Conservation (phyloP, 1,140 invertebrate species). For the Bombus terrestris region DNA sequence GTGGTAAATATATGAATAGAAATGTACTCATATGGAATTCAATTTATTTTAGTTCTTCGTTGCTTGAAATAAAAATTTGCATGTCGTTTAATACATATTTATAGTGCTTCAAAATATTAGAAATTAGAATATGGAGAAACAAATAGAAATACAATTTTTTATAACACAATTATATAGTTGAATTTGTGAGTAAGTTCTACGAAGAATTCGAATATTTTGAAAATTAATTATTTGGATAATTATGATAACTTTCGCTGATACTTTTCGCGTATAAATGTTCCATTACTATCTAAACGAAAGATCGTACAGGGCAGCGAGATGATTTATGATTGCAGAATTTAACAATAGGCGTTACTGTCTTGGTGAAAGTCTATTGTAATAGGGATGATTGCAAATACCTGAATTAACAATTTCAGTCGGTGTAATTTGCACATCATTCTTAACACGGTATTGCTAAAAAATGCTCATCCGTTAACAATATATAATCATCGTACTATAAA, state of each 20-base stretch:
- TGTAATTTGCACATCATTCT: background rate
- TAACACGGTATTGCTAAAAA: background rate
- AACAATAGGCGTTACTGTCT: conserved; percentile 2
- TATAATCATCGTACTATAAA: background rate
- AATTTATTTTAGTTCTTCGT: too few relatives aligned
- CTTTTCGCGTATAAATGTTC: background rate
- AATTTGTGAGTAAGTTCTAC: too few relatives aligned
- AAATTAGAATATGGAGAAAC: too few relatives aligned
- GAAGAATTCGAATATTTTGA: background rate
- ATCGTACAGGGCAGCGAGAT: background rate
- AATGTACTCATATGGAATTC: too few relatives aligned
- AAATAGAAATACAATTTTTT: too few relatives aligned
- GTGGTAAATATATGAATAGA: too few relatives aligned
- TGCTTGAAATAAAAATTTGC: too few relatives aligned
- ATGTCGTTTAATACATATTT: too few relatives aligned
- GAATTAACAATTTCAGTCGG: background rate
- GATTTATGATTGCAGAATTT: conserved; percentile 10
- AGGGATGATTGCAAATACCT: background rate
- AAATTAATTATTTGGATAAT: background rate
- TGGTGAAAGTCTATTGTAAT: conserved; percentile 13
- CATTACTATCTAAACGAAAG: background rate
- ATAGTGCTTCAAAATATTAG: too few relatives aligned
- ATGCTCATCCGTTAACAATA: background rate
- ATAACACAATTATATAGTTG: too few relatives aligned
- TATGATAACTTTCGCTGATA: background rate